A percentile compares a stretch with the other conserved stretches of the same genome.
Conservation (phyloP, 2,113 vertebrate genomes). For the Neopipo cinnamomea region DNA sequence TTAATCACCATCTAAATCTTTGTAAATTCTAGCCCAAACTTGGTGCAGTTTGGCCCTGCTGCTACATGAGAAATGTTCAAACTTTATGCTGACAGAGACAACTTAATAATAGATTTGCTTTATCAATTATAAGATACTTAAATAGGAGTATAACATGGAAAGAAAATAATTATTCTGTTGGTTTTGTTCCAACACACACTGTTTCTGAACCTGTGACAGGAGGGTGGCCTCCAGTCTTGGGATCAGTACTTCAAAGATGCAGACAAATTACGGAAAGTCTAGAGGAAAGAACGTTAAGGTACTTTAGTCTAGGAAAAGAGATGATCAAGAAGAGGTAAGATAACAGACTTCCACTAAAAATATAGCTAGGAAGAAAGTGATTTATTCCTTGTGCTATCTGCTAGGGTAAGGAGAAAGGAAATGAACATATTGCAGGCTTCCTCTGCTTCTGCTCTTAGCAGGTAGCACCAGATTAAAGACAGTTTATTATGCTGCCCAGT, state of each 20-base stretch:
- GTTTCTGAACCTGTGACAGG: neutral
- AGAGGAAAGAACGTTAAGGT: neutral
- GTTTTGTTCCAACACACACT: neutral
- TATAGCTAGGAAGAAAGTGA: neutral
- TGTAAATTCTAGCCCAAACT: neutral
- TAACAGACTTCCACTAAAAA: neutral
- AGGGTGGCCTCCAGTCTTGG: neutral
- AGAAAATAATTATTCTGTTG: neutral
- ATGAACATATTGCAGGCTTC: neutral
- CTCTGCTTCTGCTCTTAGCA: neutral
- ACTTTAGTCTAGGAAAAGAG: neutral
- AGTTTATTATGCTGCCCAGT: neutral
- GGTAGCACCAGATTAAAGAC: neutral
- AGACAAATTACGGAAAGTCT: neutral
- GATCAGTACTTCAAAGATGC: neutral
- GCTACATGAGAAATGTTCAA: neutral
- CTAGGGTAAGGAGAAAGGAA: neutral
- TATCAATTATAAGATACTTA: neutral
- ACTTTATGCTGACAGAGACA: neutral
- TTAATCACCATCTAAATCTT: neutral
- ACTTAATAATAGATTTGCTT: neutral
- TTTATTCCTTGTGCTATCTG: neutral
- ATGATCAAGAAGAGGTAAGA: neutral
- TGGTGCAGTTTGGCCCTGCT: neutral
- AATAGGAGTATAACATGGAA: neutral